phyloP scores from a whole-genome alignment of 1,140 invertebrate genomes.

The Drosophila willistoni region DNA sequence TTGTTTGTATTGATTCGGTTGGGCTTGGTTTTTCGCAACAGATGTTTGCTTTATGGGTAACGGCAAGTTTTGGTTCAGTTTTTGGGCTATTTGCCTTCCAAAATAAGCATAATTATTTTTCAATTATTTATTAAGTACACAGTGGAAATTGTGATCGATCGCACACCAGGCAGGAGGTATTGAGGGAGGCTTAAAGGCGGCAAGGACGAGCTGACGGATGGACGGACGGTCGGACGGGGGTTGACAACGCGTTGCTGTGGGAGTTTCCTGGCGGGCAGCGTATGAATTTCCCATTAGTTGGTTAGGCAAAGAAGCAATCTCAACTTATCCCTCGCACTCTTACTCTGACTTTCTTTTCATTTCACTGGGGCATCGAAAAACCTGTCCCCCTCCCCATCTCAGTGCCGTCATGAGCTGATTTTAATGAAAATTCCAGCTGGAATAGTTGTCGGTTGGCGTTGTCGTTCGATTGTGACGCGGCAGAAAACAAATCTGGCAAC shows the following conservation, averaged over 20 bases:
- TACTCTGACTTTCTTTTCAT: not conserved
- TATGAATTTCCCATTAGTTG: constrained; percentile 79
- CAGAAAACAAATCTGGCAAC: constrained; percentile 75
- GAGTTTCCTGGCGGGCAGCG: constrained; percentile 54
- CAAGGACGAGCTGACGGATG: too few relatives aligned
- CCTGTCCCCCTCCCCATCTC: constrained; percentile 33
- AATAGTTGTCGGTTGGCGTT: constrained; percentile 62
- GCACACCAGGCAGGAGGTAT: constrained; percentile 7
- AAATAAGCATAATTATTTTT: constrained; percentile 75
- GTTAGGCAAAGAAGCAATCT: constrained; percentile 22
- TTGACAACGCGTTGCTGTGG: not conserved
- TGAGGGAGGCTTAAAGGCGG: constrained; percentile 6
- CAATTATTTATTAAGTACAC: constrained; percentile 81
- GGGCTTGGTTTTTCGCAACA: constrained; percentile 60
- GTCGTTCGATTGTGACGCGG: constrained; percentile 56
- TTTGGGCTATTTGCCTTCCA: constrained; percentile 60
- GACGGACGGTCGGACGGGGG: not conserved
- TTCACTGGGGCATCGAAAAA: constrained; percentile 36
- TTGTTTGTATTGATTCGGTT: not conserved
- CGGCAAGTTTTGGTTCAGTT: constrained; percentile 27
- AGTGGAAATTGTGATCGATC: constrained; percentile 72
- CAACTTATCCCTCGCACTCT: constrained; percentile 13
- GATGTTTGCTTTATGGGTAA: constrained; percentile 54
- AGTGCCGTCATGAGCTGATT: constrained; percentile 70
- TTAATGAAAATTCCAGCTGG: constrained; percentile 81